Conservation (phyloP, 2,797 vertebrate species). For the Glossophaga mutica region DNA sequence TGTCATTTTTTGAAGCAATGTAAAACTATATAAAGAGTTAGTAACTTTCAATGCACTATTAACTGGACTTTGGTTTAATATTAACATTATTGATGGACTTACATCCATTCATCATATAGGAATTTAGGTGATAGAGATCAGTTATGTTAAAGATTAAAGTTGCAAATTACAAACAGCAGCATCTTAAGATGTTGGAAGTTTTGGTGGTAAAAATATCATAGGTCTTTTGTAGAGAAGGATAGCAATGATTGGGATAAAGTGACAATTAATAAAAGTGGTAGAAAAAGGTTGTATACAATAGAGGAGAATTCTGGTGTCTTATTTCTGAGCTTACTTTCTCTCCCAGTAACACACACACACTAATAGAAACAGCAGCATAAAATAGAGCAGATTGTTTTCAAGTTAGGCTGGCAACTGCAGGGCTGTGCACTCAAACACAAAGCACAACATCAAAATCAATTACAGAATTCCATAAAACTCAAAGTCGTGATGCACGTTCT, state of each 20-base stretch:
- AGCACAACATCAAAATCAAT: background rate
- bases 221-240: background rate
- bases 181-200: background rate
- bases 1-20: background rate
- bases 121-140: background rate
- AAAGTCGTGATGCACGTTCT: background rate
- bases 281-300: background rate
- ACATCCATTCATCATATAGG: background rate
- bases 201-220: background rate
- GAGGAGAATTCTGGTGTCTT: background rate
- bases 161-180: background rate
- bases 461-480: background rate
- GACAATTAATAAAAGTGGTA: background rate
- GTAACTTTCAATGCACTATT: background rate
- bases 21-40: background rate
- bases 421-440: background rate
- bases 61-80: background rate
- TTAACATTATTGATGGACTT: background rate
- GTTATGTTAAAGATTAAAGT: background rate
- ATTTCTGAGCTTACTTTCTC: background rate
- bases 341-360: background rate
- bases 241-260: background rate
- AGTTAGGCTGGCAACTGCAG: background rate
- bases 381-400: background rate
- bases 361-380: background rate